Conservation (phyloP, 2,113 vertebrate species). For the Coreoperca whiteheadi region DNA sequence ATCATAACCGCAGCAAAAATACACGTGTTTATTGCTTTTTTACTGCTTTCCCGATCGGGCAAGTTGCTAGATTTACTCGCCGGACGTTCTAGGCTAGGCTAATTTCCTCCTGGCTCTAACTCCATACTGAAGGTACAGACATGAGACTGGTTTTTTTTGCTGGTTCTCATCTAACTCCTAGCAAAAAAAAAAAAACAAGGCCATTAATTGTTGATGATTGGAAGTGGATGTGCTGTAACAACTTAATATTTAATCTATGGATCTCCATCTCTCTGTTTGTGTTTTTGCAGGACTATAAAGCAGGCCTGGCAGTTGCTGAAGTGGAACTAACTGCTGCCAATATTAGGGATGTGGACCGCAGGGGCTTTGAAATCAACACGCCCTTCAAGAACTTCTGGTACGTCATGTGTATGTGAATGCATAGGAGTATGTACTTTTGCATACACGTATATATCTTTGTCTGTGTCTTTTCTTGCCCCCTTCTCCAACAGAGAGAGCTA, state of each 20-base stretch:
- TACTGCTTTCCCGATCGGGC: too few relatives aligned
- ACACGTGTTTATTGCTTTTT: too few relatives aligned
- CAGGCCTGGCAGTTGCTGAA: constrained; percentile 90
- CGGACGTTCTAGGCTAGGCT: too few relatives aligned
- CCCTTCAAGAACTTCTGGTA: constrained; percentile 97
- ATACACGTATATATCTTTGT: background rate
- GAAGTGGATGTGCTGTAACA: background rate
- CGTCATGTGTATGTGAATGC: constrained; percentile 57
- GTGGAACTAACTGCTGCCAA: constrained; percentile 93
- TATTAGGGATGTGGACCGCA: constrained; percentile 89
- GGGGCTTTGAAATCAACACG: constrained; percentile 96
- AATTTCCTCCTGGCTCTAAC: background rate
- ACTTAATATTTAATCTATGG: background rate
- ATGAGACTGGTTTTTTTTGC: background rate
- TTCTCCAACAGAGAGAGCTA: constrained; percentile 22
- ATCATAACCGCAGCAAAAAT: too few relatives aligned
- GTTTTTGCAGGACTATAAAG: constrained; percentile 88
- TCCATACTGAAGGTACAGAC: background rate
- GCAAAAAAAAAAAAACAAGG: background rate
- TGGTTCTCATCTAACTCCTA: background rate
- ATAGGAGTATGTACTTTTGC: background rate
- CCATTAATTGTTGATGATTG: background rate
- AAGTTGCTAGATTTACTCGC: too few relatives aligned
- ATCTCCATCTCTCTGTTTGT: constrained; percentile 12
- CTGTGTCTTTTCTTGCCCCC: too few relatives aligned